A percentile compares a stretch with the other conserved stretches of the same genome.
phyloP scores from a whole-genome alignment of 2,888 invertebrate species.

The Sabatieria punctata region DNA sequence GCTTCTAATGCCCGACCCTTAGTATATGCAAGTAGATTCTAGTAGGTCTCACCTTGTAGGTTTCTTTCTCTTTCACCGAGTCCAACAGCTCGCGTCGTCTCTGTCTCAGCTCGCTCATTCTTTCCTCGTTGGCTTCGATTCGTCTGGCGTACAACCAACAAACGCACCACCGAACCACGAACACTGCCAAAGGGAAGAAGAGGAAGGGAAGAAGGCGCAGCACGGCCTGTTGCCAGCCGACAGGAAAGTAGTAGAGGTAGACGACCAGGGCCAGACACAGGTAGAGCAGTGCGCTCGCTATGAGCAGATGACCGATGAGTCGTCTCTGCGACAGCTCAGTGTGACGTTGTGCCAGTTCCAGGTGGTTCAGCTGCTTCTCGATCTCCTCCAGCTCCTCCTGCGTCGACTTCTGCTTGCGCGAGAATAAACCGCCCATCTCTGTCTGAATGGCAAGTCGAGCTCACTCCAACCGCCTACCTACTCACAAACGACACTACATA shows the following conservation, averaged over 20 bases:
- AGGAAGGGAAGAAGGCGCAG: neutral
- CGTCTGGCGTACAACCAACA: neutral
- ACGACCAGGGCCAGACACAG: neutral
- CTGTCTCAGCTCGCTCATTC: neutral
- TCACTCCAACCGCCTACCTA: no score
- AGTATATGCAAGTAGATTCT: no score
- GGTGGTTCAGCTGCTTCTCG: neutral
- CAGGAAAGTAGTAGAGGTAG: neutral
- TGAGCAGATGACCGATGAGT: neutral
- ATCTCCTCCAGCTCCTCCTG: constrained; percentile 1
- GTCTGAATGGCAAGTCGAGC: no score
- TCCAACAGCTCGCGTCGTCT: constrained; percentile 50
- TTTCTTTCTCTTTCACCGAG: constrained; percentile 90
- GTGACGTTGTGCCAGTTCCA: neutral
- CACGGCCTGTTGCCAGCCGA: neutral
- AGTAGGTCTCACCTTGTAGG: constrained; percentile 51
- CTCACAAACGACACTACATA: no score
- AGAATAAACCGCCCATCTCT: neutral
- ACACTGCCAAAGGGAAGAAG: neutral
- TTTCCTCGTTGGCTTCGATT: neutral
- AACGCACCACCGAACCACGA: no score
- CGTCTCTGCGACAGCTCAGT: neutral
- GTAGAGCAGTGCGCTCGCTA: neutral
- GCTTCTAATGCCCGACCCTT: no score
- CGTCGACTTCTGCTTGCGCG: constrained; percentile 1